phyloP scores from a whole-genome alignment of 2,797 vertebrate species.

The Coccyzus lansbergi region DNA sequence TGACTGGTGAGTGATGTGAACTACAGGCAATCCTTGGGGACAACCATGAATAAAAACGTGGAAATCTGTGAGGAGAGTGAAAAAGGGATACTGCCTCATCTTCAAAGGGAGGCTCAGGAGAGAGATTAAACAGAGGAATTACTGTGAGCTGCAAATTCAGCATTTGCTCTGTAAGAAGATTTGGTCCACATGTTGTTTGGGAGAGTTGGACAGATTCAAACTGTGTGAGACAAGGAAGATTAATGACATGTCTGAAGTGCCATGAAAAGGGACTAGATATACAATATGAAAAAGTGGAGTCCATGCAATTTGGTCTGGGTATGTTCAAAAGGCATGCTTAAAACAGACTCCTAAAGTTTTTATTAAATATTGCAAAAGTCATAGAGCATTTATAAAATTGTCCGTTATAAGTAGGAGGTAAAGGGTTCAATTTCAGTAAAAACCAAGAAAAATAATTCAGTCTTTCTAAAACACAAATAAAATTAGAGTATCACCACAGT shows the following conservation, averaged over 20 bases:
- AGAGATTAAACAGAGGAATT: not conserved
- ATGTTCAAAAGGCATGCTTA: not conserved
- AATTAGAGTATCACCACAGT: not conserved
- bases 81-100: not conserved
- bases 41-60: not conserved
- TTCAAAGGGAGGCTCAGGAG: not conserved
- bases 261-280: not conserved
- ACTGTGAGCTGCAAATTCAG: conserved; percentile 1
- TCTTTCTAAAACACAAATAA: conserved; percentile 14
- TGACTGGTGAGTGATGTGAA: not conserved
- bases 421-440: not conserved
- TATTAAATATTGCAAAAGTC: not conserved
- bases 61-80: not conserved
- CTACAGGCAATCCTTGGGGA: not conserved
- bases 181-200: not conserved
- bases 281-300: not conserved
- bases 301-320: not conserved
- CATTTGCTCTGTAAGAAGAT: conserved; percentile 19
- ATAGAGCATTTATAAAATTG: not conserved
- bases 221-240: not conserved
- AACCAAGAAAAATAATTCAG: not conserved
- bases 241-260: not conserved
- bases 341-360: not conserved
- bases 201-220: not conserved
- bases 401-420: not conserved